Conservation (phyloP, 2,113 vertebrate species). For the Paracanthobrama guichenoti region DNA sequence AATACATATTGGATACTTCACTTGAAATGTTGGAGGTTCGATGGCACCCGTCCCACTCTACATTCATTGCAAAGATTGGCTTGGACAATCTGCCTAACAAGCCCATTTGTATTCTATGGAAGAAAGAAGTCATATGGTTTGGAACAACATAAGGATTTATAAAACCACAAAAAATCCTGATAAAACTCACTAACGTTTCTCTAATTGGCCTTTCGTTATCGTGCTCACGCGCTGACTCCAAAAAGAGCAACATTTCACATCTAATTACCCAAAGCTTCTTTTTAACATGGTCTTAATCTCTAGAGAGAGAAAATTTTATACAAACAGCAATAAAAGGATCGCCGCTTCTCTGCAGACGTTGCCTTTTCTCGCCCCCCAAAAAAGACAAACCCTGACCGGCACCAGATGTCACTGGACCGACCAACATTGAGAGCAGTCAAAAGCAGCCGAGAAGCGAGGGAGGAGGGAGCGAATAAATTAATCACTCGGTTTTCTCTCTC, state of each 20-base stretch:
- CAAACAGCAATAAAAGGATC: constrained; percentile 53
- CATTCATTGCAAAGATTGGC: neutral
- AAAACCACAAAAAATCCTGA: constrained; percentile 71
- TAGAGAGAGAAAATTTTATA: constrained; percentile 64
- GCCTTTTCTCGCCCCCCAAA: constrained; percentile 59
- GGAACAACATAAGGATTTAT: neutral
- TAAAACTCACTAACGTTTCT: constrained; percentile 74
- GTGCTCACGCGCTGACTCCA: constrained; percentile 63
- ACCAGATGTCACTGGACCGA: constrained; percentile 96
- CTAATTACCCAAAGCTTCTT: constrained; percentile 73
- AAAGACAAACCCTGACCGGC: constrained; percentile 63
- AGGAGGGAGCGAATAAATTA: constrained; percentile 95
- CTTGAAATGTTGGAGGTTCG: neutral
- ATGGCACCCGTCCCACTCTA: neutral
- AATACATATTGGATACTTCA: neutral
- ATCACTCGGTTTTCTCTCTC: constrained; percentile 89
- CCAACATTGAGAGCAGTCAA: constrained; percentile 81
- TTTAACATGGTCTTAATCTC: constrained; percentile 71
- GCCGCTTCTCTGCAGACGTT: constrained; percentile 54
- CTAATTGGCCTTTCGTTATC: constrained; percentile 75
- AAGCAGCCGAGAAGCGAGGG: constrained; percentile 50
- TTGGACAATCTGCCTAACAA: neutral
- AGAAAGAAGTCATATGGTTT: constrained; percentile 20
- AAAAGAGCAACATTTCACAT: constrained; percentile 78
- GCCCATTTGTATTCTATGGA: neutral